phyloP scores from a whole-genome alignment of 1,140 invertebrate genomes.

The Spodoptera frugiperda region DNA sequence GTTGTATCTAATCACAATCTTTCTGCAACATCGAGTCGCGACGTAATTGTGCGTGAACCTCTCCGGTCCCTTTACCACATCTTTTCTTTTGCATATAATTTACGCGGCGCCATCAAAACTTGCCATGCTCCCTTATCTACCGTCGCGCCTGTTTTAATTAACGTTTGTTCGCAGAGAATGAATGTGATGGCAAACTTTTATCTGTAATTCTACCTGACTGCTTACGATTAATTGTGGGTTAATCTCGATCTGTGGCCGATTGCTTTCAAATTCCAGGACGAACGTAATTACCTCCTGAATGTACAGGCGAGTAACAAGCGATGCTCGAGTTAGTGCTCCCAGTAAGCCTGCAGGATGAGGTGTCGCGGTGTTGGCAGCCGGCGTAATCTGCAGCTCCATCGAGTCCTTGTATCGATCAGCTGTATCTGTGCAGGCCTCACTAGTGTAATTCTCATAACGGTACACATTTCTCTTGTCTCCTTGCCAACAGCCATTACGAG shows the following conservation, averaged over 20 bases:
- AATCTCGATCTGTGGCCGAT: neutral
- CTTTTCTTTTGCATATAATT: slow-evolving; percentile 19
- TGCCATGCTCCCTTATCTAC: slow-evolving; percentile 1
- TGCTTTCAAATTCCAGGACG: neutral
- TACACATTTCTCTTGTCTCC: slow-evolving; percentile 44
- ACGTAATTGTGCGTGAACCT: slow-evolving; percentile 3
- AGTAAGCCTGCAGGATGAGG: neutral
- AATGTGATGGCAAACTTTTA: slow-evolving; percentile 1
- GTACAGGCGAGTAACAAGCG: too few relatives aligned
- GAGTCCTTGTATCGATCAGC: slow-evolving; percentile 36
- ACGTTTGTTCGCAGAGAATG: slow-evolving; percentile 9
- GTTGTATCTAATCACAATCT: neutral
- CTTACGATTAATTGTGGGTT: neutral
- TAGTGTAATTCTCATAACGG: slow-evolving; percentile 45
- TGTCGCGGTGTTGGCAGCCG: slow-evolving; percentile 1
- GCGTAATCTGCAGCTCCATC: slow-evolving; percentile 17
- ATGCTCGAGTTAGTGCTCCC: too few relatives aligned
- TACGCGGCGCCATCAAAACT: neutral
- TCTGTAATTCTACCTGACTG: slow-evolving; percentile 8
- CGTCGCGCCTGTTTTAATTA: slow-evolving; percentile 11
- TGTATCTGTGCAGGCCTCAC: slow-evolving; percentile 33
- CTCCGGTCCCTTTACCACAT: neutral
- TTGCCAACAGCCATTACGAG: slow-evolving; percentile 47
- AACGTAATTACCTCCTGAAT: neutral
- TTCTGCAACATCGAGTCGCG: slow-evolving; percentile 6